Evolutionary conservation across 2,797 vertebrate species (phyloP).

Genomic region (Enteromius thamalakanensis): DNA sequence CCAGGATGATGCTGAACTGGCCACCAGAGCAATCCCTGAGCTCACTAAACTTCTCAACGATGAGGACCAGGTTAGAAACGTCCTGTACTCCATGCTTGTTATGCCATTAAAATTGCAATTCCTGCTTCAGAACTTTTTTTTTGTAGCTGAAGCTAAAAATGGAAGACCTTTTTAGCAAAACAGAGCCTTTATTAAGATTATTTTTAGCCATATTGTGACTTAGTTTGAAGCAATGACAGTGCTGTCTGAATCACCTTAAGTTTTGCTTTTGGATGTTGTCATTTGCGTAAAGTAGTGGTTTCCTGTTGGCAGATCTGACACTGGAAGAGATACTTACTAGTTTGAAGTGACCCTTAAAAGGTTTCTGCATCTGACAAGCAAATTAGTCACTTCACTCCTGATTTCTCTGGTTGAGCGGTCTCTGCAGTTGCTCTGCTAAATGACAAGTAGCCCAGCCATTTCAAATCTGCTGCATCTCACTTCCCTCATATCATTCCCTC

Average conservation of each 20-base stretch:
- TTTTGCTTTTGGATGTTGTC: neutral
- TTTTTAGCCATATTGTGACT: constrained; percentile 1
- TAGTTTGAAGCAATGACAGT: neutral
- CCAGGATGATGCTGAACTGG: constrained; percentile 97
- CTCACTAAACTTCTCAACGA: constrained; percentile 97
- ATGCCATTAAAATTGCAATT: neutral
- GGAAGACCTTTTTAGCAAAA: neutral
- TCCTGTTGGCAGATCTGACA: neutral
- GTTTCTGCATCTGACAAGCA: neutral
- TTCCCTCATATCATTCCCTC: neutral
- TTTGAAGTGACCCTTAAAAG: neutral
- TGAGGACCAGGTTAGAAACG: constrained; percentile 91
- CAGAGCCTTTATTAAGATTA: neutral
- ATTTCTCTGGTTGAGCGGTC: neutral
- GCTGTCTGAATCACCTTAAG: constrained; percentile 5
- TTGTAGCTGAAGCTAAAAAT: constrained; percentile 16
- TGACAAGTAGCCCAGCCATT: neutral
- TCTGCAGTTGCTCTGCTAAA: neutral
- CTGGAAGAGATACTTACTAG: neutral
- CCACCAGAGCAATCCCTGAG: constrained; percentile 96
- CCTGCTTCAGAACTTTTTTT: neutral
- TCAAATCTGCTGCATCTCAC: neutral
- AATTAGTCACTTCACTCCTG: neutral
- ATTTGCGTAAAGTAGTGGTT: neutral
- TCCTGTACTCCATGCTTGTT: neutral